A percentile compares a stretch with the other conserved stretches of the same genome.
phyloP scores from a whole-genome alignment of 2,888 invertebrate genomes.

The Drosophila affinis region DNA sequence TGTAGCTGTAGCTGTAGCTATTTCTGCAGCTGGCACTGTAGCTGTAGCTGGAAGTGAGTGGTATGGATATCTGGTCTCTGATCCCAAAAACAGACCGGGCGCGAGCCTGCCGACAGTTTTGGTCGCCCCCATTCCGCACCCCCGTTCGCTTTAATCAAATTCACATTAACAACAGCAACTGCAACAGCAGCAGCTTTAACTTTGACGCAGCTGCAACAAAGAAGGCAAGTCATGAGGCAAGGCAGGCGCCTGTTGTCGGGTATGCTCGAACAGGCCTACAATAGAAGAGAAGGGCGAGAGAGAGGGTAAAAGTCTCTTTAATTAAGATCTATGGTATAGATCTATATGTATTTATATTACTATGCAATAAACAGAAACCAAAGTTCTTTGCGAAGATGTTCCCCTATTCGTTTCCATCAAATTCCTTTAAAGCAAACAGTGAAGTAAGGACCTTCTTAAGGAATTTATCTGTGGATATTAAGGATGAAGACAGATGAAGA shows the following conservation, averaged over 20 bases:
- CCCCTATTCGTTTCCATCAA: not conserved
- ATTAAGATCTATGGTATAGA: not conserved
- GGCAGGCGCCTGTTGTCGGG: slow-evolving; percentile 43
- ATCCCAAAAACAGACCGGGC: slow-evolving; percentile 22
- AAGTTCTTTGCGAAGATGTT: not conserved
- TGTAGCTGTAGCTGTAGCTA: not conserved
- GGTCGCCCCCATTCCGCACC: slow-evolving; percentile 48
- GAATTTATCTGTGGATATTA: no score
- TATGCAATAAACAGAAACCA: not conserved
- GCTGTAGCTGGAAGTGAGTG: slow-evolving; percentile 39
- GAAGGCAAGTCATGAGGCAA: slow-evolving; percentile 37
- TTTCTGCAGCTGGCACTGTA: slow-evolving; percentile 14
- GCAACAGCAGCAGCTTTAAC: slow-evolving; percentile 19
- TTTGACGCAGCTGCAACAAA: slow-evolving; percentile 33
- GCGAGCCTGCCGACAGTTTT: slow-evolving; percentile 30
- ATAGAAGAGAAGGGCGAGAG: not conserved
- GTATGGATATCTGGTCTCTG: slow-evolving; percentile 43
- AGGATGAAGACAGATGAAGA: not conserved
- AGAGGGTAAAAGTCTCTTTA: not conserved
- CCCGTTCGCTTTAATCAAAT: slow-evolving; percentile 63
- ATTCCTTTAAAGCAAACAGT: no score
- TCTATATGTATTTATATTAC: not conserved
- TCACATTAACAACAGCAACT: slow-evolving; percentile 60
- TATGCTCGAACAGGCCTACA: slow-evolving; percentile 16
- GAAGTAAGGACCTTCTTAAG: no score